Conservation (phyloP, 2,113 vertebrate species). For the Psophia crepitans region DNA sequence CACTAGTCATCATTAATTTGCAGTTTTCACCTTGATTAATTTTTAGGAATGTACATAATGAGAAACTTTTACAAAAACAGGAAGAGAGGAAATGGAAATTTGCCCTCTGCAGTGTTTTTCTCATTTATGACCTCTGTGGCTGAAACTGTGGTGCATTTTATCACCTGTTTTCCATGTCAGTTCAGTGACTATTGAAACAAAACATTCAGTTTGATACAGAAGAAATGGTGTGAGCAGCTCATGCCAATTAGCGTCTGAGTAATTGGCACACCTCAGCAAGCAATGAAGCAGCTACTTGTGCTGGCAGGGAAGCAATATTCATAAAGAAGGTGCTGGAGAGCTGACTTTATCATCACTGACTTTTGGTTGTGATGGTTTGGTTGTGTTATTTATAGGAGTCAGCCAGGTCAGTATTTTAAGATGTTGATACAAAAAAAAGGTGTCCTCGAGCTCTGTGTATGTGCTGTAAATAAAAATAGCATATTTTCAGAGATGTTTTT, state of each 20-base stretch:
- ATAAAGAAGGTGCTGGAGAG: not conserved
- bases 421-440: not conserved
- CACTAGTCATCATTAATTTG: not conserved
- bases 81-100: conserved; percentile 57
- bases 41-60: conserved; percentile 37
- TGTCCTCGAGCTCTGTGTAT: not conserved
- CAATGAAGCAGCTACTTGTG: not conserved
- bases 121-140: conserved; percentile 15
- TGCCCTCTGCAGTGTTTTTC: conserved; percentile 22
- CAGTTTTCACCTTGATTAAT: conserved; percentile 23
- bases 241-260: not conserved
- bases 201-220: not conserved
- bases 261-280: not conserved
- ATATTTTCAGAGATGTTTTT: not conserved
- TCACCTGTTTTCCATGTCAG: conserved; percentile 3
- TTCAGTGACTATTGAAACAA: conserved; percentile 9
- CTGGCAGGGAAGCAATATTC: not conserved
- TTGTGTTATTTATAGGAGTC: not conserved
- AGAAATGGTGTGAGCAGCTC: not conserved
- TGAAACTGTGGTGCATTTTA: conserved; percentile 33
- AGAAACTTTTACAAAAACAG: conserved; percentile 13
- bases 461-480: not conserved
- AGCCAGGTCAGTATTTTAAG: not conserved
- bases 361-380: too few species aligned
- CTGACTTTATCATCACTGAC: not conserved